Base-by-base conservation (phyloP, 2,888 invertebrate genomes). In the Cataglyphis altisquamis region DNA sequence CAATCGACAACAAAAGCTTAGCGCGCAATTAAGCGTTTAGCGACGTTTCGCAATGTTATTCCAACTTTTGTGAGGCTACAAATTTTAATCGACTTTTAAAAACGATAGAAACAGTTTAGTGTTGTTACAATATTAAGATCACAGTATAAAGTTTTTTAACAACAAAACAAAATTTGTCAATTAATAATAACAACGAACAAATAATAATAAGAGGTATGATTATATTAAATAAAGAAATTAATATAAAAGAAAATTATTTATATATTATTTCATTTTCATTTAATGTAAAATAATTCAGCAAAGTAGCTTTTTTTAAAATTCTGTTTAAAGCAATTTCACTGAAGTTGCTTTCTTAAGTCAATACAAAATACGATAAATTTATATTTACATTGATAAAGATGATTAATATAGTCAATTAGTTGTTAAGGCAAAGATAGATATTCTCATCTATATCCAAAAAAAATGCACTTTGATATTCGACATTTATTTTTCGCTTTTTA, bases 311-410 rank as follows among this genome's bases (percentile, higher is more conserved):
- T 52, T 10, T 3, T 63, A 21, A 45, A 45, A 48, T 21, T 48
- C 2, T 63, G 48, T 21, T 10, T 10, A 21, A 4, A 25, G 3
- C n/a, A 39, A 4, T 45, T 63, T 67, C 15, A n/a, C 0, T 39
- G 55, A 0, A 39, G n/a, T 41, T 12, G 12, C n/a, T 32, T 21
- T 70, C 12, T 68, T 25, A 70, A 68, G 21, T 8, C 41, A 29
- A 41, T 4, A 45, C 1, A 4, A 60, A 36, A 21, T 18, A 21
- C 0, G 25, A 60, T 78, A 60, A 77, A 48, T 62, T 82, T 52
- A 39, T 60, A 70, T 78, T 77, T 78, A 78, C 18, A 25, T 60
- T 60, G 57, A 78, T 45, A 70, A 21, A 60, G 32, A 60, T 36
- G 32, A n/a, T 68, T 70, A 21, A 60, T 45, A 21, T 70, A 21